A percentile compares a stretch with the other conserved stretches of the same genome.
phyloP scores from a whole-genome alignment of 35 echinoderm and acorn worm genomes.

The Acanthaster planci region DNA sequence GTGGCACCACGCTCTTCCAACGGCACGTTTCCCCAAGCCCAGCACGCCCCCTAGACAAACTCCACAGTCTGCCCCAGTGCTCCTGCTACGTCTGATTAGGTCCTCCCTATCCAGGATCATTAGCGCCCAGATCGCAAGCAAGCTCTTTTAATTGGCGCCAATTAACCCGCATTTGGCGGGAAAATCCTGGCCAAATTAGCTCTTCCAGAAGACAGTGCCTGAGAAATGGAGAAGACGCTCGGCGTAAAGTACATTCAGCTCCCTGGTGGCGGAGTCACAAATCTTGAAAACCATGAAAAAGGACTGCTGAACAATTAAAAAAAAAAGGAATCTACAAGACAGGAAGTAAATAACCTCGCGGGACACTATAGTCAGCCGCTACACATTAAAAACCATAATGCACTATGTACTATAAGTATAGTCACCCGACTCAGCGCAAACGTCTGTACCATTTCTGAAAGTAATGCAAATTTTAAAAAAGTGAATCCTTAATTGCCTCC shows the following conservation, averaged over 20 bases:
- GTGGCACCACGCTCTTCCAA: neutral
- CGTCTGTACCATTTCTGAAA: no score
- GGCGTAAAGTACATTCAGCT: neutral
- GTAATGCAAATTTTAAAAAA: no score
- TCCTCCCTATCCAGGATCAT: constrained; percentile 1
- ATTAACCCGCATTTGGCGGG: constrained; percentile 22
- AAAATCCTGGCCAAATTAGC: constrained; percentile 16
- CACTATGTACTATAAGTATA: no score
- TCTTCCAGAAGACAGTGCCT: neutral
- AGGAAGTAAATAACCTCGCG: no score
- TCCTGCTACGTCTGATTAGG: neutral
- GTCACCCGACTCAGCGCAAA: no score
- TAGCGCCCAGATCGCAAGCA: neutral
- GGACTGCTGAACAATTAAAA: no score
- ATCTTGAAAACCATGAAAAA: neutral
- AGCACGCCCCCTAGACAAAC: constrained; percentile 14
- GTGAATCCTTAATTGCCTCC: no score
- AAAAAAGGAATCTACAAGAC: no score
- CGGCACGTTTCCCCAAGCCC: neutral
- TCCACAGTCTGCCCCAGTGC: neutral
- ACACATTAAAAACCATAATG: no score
- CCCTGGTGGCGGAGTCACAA: neutral
- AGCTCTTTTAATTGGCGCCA: constrained; percentile 9
- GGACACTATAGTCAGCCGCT: no score
- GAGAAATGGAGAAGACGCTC: neutral